Conservation (phyloP, 2,113 vertebrate species). For the Butorides virescens region DNA sequence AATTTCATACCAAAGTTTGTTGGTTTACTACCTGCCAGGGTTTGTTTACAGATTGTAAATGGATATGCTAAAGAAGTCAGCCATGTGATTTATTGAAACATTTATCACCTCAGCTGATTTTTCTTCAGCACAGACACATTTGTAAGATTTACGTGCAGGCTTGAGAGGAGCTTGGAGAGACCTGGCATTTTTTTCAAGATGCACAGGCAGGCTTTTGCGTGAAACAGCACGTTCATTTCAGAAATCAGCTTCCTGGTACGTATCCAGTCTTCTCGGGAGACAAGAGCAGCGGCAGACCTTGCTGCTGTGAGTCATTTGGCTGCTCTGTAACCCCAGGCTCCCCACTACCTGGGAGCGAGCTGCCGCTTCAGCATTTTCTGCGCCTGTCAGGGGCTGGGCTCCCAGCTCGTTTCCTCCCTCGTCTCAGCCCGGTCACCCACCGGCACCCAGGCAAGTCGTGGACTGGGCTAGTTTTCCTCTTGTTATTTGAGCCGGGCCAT, state of each 20-base stretch:
- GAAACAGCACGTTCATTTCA: background rate
- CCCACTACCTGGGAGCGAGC: fast-evolving
- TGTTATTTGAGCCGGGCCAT: background rate
- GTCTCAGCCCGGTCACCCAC: background rate
- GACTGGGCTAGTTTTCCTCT: background rate
- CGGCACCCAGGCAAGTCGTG: background rate
- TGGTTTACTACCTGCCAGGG: background rate
- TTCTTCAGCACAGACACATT: background rate
- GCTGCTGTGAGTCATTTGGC: background rate
- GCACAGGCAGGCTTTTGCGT: background rate
- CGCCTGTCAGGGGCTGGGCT: background rate
- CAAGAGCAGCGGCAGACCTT: background rate
- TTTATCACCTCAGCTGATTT: background rate
- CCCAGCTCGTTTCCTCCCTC: background rate
- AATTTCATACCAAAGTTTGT: background rate
- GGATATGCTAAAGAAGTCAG: background rate
- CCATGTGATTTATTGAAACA: background rate
- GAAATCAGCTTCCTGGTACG: background rate
- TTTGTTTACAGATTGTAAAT: background rate
- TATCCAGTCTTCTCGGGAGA: background rate
- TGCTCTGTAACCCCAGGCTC: background rate
- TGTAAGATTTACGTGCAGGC: background rate
- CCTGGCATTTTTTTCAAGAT: background rate
- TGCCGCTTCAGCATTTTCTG: background rate
- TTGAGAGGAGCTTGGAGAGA: background rate